A percentile compares a stretch with the other conserved stretches of the same genome.
These are phyloP conservation scores for Enteromius paludinosus DNA, from an alignment of 2,797 vertebrate species.

Conservation along the genomic window DNA sequence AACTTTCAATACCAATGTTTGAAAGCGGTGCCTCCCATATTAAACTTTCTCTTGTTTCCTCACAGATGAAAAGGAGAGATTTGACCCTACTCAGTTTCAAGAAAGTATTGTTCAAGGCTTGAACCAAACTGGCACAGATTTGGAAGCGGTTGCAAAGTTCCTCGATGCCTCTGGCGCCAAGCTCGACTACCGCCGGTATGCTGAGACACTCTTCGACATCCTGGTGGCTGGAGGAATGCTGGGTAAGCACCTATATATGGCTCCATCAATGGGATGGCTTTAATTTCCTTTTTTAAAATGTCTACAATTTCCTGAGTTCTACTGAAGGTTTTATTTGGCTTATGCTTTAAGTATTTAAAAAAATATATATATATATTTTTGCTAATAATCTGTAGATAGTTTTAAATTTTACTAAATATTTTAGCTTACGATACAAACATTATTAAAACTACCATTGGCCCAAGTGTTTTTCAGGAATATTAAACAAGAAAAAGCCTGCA, in stretches of 20 bases:
- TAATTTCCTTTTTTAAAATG: too few relatives aligned
- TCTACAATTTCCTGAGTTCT: too few relatives aligned
- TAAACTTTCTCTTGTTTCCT: slow-evolving; percentile 37
- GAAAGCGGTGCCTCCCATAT: too few relatives aligned
- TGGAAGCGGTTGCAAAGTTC: slow-evolving; percentile 98
- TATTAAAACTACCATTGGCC: too few relatives aligned
- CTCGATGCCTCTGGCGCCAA: slow-evolving; percentile 98
- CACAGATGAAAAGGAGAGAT: slow-evolving; percentile 99
- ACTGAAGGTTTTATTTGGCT: too few relatives aligned
- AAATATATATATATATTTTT: too few relatives aligned
- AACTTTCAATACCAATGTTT: background rate
- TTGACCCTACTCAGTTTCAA: slow-evolving; percentile 99
- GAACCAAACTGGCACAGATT: slow-evolving; percentile 96
- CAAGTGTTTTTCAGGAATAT: too few relatives aligned
- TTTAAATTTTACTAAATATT: too few relatives aligned
- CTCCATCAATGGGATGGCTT: background rate
- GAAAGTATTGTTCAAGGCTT: slow-evolving; percentile 99
- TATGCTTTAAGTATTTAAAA: too few relatives aligned
- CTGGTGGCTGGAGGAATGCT: slow-evolving; percentile 99
- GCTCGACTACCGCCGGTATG: slow-evolving; percentile 98
- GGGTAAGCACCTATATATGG: slow-evolving; percentile 79
- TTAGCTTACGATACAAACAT: too few relatives aligned
- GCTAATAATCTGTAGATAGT: too few relatives aligned
- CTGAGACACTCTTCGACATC: slow-evolving; percentile 97
- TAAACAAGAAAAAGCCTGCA: too few relatives aligned